Evolutionary conservation across 2,113 vertebrate species (phyloP).

Genomic region (Cavia porcellus): DNA sequence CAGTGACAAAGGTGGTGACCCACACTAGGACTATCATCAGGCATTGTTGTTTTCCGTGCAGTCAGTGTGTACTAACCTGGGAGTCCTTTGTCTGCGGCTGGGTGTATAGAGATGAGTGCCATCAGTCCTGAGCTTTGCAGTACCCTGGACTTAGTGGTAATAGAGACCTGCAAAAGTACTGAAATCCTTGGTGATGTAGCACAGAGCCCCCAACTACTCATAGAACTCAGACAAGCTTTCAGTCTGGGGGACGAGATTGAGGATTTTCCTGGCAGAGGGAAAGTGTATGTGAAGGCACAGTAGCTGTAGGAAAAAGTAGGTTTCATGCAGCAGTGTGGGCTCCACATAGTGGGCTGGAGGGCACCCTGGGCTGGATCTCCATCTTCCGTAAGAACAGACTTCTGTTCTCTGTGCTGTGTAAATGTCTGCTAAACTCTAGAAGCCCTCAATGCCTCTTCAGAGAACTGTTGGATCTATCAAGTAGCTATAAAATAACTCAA

Average conservation of each 20-base stretch:
- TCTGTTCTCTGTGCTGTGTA: not conserved
- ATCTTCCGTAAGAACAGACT: not conserved
- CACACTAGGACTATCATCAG: not conserved
- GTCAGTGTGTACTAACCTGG: not conserved
- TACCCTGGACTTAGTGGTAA: not conserved
- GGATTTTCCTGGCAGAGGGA: not conserved
- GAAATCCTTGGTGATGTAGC: not conserved
- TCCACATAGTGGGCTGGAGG: accelerated
- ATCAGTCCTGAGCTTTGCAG: too few relatives aligned
- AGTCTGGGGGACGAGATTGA: not conserved
- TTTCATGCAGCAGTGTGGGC: not conserved
- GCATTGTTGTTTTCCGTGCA: not conserved
- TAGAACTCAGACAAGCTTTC: not conserved
- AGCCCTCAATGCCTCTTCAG: constrained; percentile 42
- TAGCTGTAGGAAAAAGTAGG: not conserved
- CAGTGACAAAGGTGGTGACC: not conserved
- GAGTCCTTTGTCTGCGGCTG: too few relatives aligned
- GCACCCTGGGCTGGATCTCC: accelerated
- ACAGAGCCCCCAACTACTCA: not conserved
- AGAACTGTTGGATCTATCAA: constrained; percentile 44
- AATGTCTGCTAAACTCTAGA: not conserved
- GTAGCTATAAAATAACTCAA: constrained; percentile 69
- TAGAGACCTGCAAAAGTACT: not conserved
- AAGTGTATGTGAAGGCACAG: not conserved
- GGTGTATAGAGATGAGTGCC: not conserved